Evolutionary conservation across 2,888 invertebrate genomes (phyloP).

Genomic region (Mesoligia furuncula): DNA sequence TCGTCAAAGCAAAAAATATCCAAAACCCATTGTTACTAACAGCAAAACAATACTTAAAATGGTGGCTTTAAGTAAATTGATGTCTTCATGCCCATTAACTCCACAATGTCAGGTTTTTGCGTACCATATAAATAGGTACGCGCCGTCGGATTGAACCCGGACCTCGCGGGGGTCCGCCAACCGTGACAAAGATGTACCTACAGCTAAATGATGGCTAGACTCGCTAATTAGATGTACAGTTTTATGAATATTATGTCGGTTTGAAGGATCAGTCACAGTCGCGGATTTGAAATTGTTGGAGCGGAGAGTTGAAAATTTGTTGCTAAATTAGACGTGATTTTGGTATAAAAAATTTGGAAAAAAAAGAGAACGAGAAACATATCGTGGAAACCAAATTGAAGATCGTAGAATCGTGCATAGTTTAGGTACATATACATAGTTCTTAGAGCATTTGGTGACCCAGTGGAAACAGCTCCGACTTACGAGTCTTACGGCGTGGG

Average conservation of each 20-base stretch:
- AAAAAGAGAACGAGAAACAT: too few relatives aligned
- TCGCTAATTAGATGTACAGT: conserved; percentile 46
- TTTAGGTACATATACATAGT: too few relatives aligned
- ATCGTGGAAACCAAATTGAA: too few relatives aligned
- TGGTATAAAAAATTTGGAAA: not conserved
- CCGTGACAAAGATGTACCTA: conserved; percentile 41
- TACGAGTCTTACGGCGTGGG: too few relatives aligned
- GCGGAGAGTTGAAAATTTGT: not conserved
- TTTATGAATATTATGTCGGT: conserved; percentile 29
- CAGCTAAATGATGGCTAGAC: conserved; percentile 25
- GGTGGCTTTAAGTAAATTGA: conserved; percentile 32
- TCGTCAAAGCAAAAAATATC: conserved; percentile 1
- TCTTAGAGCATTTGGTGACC: too few relatives aligned
- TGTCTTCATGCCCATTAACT: conserved; percentile 48
- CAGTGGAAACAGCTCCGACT: too few relatives aligned
- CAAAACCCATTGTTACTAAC: conserved; percentile 38
- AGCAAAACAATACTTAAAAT: conserved; percentile 42
- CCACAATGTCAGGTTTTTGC: conserved; percentile 52
- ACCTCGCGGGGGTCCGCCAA: conserved; percentile 34
- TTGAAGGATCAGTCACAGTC: not conserved
- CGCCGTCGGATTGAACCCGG: conserved; percentile 56
- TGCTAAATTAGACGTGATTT: not conserved
- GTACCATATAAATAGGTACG: conserved; percentile 53
- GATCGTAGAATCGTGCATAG: too few relatives aligned
- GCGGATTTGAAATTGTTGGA: not conserved